Base-by-base conservation (phyloP, 2,113 vertebrate genomes). In the Microcebus murinus region DNA sequence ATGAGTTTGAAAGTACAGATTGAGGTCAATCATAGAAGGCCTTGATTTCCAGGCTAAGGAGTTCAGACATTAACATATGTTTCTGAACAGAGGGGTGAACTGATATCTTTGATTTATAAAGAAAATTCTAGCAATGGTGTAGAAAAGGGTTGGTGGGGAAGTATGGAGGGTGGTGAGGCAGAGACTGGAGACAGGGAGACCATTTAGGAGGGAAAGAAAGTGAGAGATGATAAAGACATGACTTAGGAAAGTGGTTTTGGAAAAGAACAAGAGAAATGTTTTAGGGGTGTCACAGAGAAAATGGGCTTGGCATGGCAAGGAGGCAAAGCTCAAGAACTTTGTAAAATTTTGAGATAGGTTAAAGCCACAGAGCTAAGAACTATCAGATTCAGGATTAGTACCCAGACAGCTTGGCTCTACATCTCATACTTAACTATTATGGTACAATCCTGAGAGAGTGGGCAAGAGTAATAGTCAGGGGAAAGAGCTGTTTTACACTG, bases 231-330 rank as follows among this genome's bases (percentile, higher is more conserved):
- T 83, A 71, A 88, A 88, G 9, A 45, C 29, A 85, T 80, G 27
- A 79, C 23, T 93, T 63, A 94, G 7, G 6, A 74, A 15, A 85
- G 8, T 39, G 15, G 14, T 55, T 84, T 94, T 6, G 36, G 31
- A 23, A 52, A 70, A 97, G 15, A 57, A 65, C 15, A 76, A 12
- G 34, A 11, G 14, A 39, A 27, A 17, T 79, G 23, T 55, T 74
- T 85, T 84, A 94, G 11, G 17, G 31, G 17, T 79, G 15, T 88
- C 48, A 70, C n/a, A 91, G 57, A 91, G 29, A 90, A 94, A 96
- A 45, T 88, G 70, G 50, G 59, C n/a, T 36, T 93, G 68, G 1
- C 23, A 50, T 13, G 9, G 17, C 21, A 61, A 87, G 45, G 39
- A 97, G 39, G n/a, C 48, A 59, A 91, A 15, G 42, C 12, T 31